phyloP scores from a whole-genome alignment of 2,888 invertebrate species.

The Epinotia ramella region DNA sequence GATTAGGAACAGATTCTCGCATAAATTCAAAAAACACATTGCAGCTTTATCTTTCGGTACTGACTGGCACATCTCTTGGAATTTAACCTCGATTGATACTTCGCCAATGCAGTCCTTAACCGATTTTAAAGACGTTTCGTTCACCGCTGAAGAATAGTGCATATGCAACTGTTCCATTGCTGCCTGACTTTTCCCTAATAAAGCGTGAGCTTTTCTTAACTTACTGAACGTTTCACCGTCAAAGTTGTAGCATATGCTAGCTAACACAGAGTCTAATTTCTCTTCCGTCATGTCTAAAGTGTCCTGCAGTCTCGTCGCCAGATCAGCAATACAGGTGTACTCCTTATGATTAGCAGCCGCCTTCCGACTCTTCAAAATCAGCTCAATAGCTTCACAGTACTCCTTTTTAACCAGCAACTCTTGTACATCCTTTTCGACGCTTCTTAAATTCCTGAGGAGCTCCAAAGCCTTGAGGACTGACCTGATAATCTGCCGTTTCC shows the following conservation, averaged over 20 bases:
- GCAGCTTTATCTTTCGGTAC: constrained; percentile 71
- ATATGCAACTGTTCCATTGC: constrained; percentile 98
- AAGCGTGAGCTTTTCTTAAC: constrained; percentile 93
- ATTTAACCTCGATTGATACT: constrained; percentile 80
- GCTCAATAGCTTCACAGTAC: constrained; percentile 95
- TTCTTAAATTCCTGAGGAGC: constrained; percentile 83
- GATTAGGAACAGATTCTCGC: constrained; percentile 93
- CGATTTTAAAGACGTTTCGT: constrained; percentile 89
- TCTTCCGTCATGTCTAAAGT: constrained; percentile 96
- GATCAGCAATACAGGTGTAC: constrained; percentile 95
- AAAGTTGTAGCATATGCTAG: constrained; percentile 90
- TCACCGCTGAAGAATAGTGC: constrained; percentile 97
- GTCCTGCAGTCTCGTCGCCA: constrained; percentile 94
- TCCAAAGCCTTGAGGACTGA: constrained; percentile 91
- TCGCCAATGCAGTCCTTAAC: constrained; percentile 81
- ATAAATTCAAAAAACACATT: constrained; percentile 92
- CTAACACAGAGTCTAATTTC: constrained; percentile 94
- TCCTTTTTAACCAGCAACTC: constrained; percentile 93
- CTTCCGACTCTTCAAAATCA: constrained; percentile 94
- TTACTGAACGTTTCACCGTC: constrained; percentile 92
- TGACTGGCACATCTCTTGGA: constrained; percentile 91
- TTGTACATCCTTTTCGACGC: constrained; percentile 93
- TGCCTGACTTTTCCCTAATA: constrained; percentile 95
- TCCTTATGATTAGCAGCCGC: constrained; percentile 94
- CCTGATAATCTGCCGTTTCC: constrained; percentile 93